Conservation (phyloP, 2,888 invertebrate genomes). For the Papilio gigon region DNA sequence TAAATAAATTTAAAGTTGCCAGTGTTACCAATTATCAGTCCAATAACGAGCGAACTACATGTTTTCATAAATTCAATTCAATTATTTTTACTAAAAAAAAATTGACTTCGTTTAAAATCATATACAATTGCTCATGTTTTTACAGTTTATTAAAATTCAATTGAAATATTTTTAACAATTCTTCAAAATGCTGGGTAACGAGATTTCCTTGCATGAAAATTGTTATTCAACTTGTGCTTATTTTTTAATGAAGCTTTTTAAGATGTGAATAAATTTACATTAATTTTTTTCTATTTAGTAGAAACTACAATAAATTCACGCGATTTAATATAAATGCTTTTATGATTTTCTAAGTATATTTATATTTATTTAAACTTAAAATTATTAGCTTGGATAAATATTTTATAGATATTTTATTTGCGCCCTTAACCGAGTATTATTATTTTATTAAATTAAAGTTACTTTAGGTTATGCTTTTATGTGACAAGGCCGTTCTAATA, state of each 20-base stretch:
- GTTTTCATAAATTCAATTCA: no score
- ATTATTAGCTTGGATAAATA: neutral
- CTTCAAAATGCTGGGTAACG: slow-evolving; percentile 67
- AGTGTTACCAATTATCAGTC: no score
- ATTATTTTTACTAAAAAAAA: neutral
- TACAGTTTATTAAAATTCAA: neutral
- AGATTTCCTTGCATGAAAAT: slow-evolving; percentile 82
- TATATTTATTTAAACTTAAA: neutral
- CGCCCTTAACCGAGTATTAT: slow-evolving; percentile 13
- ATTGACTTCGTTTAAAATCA: neutral
- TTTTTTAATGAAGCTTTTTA: neutral
- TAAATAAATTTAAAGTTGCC: no score
- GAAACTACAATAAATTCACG: neutral
- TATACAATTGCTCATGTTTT: neutral
- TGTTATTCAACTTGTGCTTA: slow-evolving; percentile 46
- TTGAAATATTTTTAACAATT: neutral
- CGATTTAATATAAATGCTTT: neutral
- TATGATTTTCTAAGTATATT: neutral
- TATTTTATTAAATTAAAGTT: neutral
- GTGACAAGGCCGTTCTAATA: neutral
- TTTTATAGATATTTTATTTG: slow-evolving; percentile 21
- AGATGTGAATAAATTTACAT: neutral
- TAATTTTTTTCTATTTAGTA: neutral
- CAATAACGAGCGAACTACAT: no score
- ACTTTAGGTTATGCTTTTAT: slow-evolving; percentile 13